A percentile compares a stretch with the other conserved stretches of the same genome.
phyloP scores from a whole-genome alignment of 2,888 invertebrate genomes.

The Mongoloraphidia duomilia region DNA sequence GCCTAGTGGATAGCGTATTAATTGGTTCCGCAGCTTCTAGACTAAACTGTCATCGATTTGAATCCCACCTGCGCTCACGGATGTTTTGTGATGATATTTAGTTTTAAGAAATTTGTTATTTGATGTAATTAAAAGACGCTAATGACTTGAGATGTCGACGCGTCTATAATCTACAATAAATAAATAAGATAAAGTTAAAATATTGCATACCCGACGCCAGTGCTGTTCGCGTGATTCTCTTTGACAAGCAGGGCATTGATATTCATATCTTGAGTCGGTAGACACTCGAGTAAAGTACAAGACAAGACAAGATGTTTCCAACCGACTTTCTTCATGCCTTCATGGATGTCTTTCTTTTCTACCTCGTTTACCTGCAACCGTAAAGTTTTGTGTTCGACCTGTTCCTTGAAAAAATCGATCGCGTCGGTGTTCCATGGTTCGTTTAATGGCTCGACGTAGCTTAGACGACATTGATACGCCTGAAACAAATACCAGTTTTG shows the following conservation, averaged over 20 bases:
- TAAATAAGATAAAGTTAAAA: no score
- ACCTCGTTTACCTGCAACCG: constrained; percentile 27
- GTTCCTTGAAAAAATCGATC: constrained; percentile 25
- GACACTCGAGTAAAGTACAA: constrained; percentile 29
- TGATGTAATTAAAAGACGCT: no score
- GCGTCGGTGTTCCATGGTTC: constrained; percentile 27
- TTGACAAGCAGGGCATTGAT: constrained; percentile 38
- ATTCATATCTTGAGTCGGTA: constrained; percentile 27
- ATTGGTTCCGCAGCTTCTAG: no score
- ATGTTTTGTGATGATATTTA: no score
- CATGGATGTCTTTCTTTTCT: constrained; percentile 6
- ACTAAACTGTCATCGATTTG: no score
- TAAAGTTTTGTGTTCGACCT: constrained; percentile 24
- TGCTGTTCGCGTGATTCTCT: constrained; percentile 32
- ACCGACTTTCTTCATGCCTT: constrained; percentile 9
- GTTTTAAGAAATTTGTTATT: no score
- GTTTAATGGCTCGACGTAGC: constrained; percentile 31
- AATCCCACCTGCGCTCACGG: no score
- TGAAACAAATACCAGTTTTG: constrained; percentile 15
- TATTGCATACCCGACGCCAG: constrained; percentile 32
- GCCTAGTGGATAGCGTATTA: no score
- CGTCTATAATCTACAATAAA: no score
- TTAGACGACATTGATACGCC: constrained; percentile 29
- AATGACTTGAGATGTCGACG: no score
- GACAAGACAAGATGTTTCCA: constrained; percentile 18